Conservation (phyloP, 2,113 vertebrate species). For the human (Homo sapiens) region DNA sequence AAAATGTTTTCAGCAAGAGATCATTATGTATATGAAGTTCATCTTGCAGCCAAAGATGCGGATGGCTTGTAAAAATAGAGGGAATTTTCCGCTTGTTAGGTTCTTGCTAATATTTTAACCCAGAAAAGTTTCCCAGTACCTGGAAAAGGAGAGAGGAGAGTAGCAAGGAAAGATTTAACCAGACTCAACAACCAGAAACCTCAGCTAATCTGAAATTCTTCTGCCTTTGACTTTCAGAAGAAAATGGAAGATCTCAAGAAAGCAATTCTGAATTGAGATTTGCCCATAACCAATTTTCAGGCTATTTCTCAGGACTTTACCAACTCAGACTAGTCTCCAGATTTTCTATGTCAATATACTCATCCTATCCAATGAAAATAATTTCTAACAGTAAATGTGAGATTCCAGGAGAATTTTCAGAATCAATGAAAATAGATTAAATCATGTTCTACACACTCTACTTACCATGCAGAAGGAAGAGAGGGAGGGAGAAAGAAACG, state of each 20-base stretch:
- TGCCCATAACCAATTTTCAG: neutral
- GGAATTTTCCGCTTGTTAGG: neutral
- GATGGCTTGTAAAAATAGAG: constrained; percentile 11
- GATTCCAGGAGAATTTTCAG: constrained; percentile 25
- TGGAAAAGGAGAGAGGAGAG: neutral
- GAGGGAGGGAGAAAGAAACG: no score
- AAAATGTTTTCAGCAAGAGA: neutral
- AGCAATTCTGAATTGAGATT: neutral
- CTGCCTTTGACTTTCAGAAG: neutral
- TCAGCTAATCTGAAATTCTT: neutral
- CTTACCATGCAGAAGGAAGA: neutral
- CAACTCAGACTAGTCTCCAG: neutral
- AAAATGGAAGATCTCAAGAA: neutral
- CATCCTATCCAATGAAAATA: neutral
- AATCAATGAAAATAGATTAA: neutral
- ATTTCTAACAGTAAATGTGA: neutral
- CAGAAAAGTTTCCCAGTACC: neutral
- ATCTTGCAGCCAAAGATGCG: neutral
- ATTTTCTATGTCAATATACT: neutral
- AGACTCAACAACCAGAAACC: neutral
- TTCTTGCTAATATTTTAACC: constrained; percentile 19
- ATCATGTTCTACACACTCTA: neutral
- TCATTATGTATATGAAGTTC: constrained; percentile 4
- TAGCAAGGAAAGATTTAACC: neutral
- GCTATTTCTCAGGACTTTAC: neutral